Percentiles rank a stretch among this genome's conserved stretches.
phyloP scores from a whole-genome alignment of 1,140 invertebrate genomes.

The Chymomyza costata region DNA sequence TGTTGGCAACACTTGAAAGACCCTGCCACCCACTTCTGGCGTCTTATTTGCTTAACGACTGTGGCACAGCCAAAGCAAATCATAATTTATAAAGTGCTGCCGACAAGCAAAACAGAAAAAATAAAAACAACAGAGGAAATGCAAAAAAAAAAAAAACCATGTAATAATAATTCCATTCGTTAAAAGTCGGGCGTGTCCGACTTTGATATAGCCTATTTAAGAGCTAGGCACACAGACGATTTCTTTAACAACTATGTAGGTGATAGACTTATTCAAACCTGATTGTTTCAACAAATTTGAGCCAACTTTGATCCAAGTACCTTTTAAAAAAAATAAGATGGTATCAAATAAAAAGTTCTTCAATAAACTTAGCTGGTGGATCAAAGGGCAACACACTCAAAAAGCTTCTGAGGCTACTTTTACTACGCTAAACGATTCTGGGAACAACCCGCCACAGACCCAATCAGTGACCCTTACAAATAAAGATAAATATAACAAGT shows the following conservation, averaged over 20 bases:
- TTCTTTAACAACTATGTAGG: not conserved
- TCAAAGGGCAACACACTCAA: not conserved
- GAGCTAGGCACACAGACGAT: not conserved
- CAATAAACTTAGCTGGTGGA: too few species aligned
- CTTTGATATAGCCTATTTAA: too few species aligned
- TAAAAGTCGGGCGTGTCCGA: too few species aligned
- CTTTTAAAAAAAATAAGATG: not conserved
- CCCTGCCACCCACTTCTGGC: not conserved
- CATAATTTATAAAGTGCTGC: slow-evolving; percentile 55
- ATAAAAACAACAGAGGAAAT: slow-evolving; percentile 14
- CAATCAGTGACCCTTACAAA: too few species aligned
- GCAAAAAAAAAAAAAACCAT: not conserved
- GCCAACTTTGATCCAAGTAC: not conserved
- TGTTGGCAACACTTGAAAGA: slow-evolving; percentile 36
- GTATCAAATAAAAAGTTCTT: not conserved
- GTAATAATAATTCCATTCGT: too few species aligned
- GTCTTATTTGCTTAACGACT: not conserved
- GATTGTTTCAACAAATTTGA: not conserved
- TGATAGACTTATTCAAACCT: not conserved
- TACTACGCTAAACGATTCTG: too few species aligned
- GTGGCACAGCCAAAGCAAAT: slow-evolving; percentile 18
- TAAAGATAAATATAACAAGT: too few species aligned
- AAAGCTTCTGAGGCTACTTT: too few species aligned
- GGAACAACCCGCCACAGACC: too few species aligned
- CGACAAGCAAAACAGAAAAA: slow-evolving; percentile 22